These are phyloP conservation scores for Mizuhopecten yessoensis DNA, from an alignment of 1,140 invertebrate species.

Conservation along the genomic window DNA sequence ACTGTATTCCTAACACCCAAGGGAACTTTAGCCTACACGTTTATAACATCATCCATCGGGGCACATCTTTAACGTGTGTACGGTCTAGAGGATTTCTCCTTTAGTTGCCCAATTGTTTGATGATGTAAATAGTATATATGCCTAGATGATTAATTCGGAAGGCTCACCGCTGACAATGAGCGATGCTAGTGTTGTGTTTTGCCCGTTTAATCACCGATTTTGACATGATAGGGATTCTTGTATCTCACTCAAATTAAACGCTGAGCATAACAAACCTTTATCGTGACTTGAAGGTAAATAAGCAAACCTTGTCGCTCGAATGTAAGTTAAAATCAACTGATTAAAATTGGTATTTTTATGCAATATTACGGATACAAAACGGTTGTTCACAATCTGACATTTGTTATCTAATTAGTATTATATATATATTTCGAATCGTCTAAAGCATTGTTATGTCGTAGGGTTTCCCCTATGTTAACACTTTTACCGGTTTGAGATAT, in stretches of 20 bases:
- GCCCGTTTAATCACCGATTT: not conserved
- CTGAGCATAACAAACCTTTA: not conserved
- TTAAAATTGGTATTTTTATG: not conserved
- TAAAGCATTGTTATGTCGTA: too few species aligned
- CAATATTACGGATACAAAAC: not conserved
- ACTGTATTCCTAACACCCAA: not conserved
- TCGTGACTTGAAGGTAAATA: not conserved
- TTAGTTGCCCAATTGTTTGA: not conserved
- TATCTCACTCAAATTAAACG: not conserved
- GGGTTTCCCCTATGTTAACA: too few species aligned
- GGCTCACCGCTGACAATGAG: not conserved
- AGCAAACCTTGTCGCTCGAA: not conserved
- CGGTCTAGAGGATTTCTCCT: not conserved
- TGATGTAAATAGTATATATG: conserved; percentile 10
- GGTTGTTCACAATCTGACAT: not conserved
- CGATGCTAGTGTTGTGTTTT: not conserved
- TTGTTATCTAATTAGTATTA: too few species aligned
- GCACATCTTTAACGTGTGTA: not conserved
- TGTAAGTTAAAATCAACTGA: not conserved
- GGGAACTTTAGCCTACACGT: not conserved
- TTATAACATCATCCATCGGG: not conserved
- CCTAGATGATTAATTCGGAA: not conserved
- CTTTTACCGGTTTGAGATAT: too few species aligned
- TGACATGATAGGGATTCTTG: not conserved
- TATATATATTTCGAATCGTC: not conserved